Base-by-base conservation (phyloP, 2,797 vertebrate species). In the Anguilla marmorata region DNA sequence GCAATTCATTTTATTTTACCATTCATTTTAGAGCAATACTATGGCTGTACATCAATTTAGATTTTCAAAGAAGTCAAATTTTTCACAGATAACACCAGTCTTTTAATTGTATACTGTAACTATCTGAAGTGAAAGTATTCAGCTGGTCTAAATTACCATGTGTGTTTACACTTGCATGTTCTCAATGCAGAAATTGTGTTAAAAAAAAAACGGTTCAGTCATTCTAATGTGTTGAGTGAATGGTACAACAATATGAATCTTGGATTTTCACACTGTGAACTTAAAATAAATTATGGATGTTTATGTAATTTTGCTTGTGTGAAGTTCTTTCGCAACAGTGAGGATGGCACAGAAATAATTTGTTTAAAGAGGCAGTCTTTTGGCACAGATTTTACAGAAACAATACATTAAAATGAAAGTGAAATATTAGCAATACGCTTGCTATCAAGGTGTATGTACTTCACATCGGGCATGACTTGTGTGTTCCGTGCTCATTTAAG, bases 231-330 rank as follows among this genome's bases (percentile, higher is more conserved):
- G 54, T 93, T 93, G 91, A 92, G 91, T 92, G 92, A 92, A 92
- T 90, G 92, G 93, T 93, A 94, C 90, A 89, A 93, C 90, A 94
- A 95, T 95, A 94, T 92, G 92, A 74, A 87, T 50, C 82, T 89
- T 85, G 45, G 66, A 45, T 56, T 33, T 66, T 85, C 86, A 37
- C 95, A 95, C 95, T 96, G 94, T 96, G 94, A 95, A 94, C 90
- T 92, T 87, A 93, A 85, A 96, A 96, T 95, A 96, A 95, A 96
- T 90, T 9, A 91, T 94, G 92, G 88, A 92, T 92, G 91, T 93
- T 90, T 52, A 88, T 90, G 88, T 90, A 82, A 50, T 63, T 84
- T 76, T 76, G 66, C 60, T 79, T 80, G 27, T 79, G 76, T 24
- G 12, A 76, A 33, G 2, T 76, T 52, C 50, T 37, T 85, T 76